Evolutionary conservation across 2,888 invertebrate species (phyloP), one percentile per base, ranked within the genome.

Genomic region (Ischnus inquisitorius): DNA sequence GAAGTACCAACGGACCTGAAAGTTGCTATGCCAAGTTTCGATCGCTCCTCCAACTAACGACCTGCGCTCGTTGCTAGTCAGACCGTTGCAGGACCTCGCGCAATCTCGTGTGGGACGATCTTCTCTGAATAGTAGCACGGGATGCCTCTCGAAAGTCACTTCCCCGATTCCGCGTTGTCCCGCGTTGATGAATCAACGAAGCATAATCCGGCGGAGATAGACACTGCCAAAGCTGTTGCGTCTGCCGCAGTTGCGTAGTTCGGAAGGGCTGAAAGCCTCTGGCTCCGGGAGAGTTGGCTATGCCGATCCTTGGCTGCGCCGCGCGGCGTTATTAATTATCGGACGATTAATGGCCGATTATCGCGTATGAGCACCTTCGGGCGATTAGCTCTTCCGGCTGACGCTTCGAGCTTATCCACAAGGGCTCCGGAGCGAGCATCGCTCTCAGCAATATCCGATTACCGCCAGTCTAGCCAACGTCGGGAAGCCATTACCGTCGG

Each of bases 261-360:
- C 14, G 14, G 57, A 4, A 8, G 14, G 25, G 25, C 57, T 57
- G 22, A 3, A 57, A 16, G 25, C 57, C n/a, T 12, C n/a, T 22
- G 2, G 57, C 57, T 1, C 1, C 28, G 1, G n/a, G 28, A 57
- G 57, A n/a, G n/a, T 12, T 57, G 25, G 14, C 14, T 25, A 14
- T 57, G 4, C 4, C n/a, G 1, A 22, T 25, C 28, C 57, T 22
- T 25, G 5, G 60, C 75, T 39, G 51, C 62, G 75, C 79, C 79
- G 77, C 85, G n/a, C 82, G 39, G 60, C 71, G 79, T 87, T 87
- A 88, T 88, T 88, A 88, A 88, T 90, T 88, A 88, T 80, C 74
- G 62, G 39, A 28, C 22, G 83, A 69, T 84, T 87, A 86, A 88
- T 88, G 86, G 85, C 67, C 88, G 86, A 87, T 89, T 88, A 89